These are phyloP conservation scores for Thryonomys swinderianus DNA, from an alignment of 2,113 vertebrate genomes.

Conservation along the genomic window DNA sequence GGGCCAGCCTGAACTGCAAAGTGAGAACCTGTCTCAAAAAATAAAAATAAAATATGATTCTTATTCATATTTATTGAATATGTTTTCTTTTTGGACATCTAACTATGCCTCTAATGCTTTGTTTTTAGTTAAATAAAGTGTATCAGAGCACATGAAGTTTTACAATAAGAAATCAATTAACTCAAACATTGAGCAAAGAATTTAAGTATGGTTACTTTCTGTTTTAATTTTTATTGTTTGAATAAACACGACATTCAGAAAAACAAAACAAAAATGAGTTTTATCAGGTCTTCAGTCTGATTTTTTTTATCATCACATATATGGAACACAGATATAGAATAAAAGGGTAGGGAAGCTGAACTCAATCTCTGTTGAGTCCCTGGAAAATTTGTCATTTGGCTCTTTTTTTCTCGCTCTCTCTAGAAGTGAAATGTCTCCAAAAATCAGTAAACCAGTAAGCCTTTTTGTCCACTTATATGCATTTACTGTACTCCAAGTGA, in stretches of 20 bases:
- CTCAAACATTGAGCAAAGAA: neutral
- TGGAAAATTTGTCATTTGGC: neutral
- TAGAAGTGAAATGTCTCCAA: neutral
- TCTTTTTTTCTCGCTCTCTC: neutral
- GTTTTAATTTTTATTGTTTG: neutral
- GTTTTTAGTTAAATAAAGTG: neutral
- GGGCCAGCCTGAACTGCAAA: no score
- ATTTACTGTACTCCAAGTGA: neutral
- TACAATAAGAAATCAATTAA: neutral
- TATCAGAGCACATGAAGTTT: neutral
- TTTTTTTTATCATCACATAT: neutral
- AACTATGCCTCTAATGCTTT: neutral
- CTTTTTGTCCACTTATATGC: neutral
- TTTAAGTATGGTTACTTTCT: neutral
- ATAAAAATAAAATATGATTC: neutral
- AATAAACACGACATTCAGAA: neutral
- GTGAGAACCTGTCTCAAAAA: no score
- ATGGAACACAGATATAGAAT: neutral
- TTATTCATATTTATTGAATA: neutral
- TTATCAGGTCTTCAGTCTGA: neutral
- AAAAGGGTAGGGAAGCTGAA: neutral
- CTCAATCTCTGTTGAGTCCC: neutral
- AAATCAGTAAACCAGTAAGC: neutral
- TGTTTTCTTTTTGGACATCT: conserved; percentile 6
- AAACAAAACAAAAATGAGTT: neutral